Evolutionary conservation across 2,797 vertebrate species (phyloP).

Genomic region (Galaxias olidus): DNA sequence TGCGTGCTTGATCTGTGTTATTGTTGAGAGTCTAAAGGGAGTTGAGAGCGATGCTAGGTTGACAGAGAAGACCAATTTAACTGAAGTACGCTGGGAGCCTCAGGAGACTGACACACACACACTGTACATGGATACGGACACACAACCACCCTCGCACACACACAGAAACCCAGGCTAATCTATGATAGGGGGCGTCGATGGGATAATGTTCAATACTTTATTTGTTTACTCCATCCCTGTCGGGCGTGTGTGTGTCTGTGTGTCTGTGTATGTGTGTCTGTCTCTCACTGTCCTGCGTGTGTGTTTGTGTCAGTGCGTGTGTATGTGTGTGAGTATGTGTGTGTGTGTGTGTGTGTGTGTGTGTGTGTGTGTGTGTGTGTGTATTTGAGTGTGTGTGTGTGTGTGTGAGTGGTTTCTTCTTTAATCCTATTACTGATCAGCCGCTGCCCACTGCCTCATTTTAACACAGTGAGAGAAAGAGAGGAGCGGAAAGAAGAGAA

Average conservation of each 20-base stretch:
- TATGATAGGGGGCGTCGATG: neutral
- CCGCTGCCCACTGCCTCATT: neutral
- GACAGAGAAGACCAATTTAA: slow-evolving; percentile 57
- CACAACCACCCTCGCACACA: slow-evolving; percentile 10
- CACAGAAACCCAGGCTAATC: neutral
- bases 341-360: neutral
- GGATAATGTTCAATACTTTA: neutral
- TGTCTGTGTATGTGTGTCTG: neutral
- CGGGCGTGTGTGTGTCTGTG: neutral
- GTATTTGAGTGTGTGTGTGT: slow-evolving; percentile 11
- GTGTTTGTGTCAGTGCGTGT: too few relatives aligned
- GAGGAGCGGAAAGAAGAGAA: neutral
- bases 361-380: too few relatives aligned
- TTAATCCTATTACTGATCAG: neutral
- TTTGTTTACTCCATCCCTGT: neutral
- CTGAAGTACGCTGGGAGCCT: slow-evolving; percentile 47
- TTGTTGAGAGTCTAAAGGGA: too few relatives aligned
- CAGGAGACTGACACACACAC: slow-evolving; percentile 6
- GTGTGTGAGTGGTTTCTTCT: neutral
- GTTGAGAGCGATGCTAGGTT: slow-evolving; percentile 46
- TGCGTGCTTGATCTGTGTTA: too few relatives aligned
- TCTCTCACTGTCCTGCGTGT: neutral
- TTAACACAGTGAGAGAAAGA: neutral
- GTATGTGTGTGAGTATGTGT: too few relatives aligned
- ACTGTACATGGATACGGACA: slow-evolving; percentile 10